Evolutionary conservation across 2,113 vertebrate species (phyloP), one percentile per base, ranked within the genome.

Genomic region (Lonchura striata): DNA sequence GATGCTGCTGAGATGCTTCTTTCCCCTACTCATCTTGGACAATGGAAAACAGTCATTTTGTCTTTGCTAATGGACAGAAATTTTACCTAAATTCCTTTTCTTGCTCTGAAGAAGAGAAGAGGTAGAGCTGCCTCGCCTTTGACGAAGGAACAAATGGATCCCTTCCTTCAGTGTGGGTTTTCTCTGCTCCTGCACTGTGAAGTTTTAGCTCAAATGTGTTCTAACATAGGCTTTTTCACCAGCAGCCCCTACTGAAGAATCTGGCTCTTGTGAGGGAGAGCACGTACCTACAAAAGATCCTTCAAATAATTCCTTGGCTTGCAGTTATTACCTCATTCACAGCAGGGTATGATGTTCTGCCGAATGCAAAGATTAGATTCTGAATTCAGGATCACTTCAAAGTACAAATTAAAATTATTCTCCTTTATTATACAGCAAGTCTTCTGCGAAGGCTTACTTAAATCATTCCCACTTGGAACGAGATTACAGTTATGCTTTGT

Each of bases 401-500:
- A 98, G 97, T 89, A 94, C 94, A 92, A 93, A 94, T 95, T 94
- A 96, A 97, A 98, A 95, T 94, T n/a, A 96, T 95, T 96, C 76
- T 39, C n/a, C 97, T 97, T 96, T 96, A 95, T 96, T 97, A 97
- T 90, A 90, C 30, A 41, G 95, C 95, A 63, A 97, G 96, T 93
- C 97, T 96, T 95, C 96, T 93, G 96, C 89, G 8, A 95, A 94
- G 95, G 96, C 97, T 97, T 92, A 94, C 86, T 97, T 91, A 97
- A 97, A 96, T 97, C 94, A 94, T 96, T 94, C 94, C 95, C 88
- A 96, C 96, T 97, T 77, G 95, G 97, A 98, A 96, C 92, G 78
- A 98, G 98, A 98, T 98, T 98, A 97, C 83, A 91, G 96, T 94
- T 84, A 91, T 44, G 97, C 96, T 98, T 97, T 97, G 97, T 95